Conservation (phyloP, 2,113 vertebrate species). For the Casuarius casuarius region DNA sequence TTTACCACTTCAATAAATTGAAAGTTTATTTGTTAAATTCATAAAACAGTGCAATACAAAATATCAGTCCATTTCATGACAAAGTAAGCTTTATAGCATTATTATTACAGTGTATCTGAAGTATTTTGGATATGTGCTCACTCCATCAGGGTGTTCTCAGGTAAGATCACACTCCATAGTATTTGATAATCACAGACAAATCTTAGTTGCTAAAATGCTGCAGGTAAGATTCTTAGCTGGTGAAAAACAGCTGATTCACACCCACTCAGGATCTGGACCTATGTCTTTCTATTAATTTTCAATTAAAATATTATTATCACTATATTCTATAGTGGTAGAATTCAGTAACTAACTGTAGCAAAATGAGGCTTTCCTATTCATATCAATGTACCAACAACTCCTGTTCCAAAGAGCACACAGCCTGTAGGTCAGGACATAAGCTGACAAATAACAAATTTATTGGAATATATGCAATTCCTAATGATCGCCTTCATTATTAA, state of each 20-base stretch:
- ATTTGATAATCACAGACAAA: not conserved
- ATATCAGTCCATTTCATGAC: not conserved
- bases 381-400: not conserved
- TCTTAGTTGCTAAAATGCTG: not conserved
- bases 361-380: not conserved
- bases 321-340: not conserved
- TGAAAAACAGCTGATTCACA: not conserved
- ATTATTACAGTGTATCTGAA: not conserved
- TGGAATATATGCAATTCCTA: not conserved
- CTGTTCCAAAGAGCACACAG: not conserved
- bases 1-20: not conserved
- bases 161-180: not conserved
- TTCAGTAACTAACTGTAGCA: not conserved
- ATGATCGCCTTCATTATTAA: not conserved
- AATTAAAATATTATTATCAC: not conserved
- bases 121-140: not conserved
- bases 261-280: not conserved
- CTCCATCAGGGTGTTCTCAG: not conserved
- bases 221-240: not conserved
- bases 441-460: not conserved
- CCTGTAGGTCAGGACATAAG: not conserved
- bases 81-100: not conserved
- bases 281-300: not conserved
- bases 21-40: not conserved
- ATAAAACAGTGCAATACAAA: not conserved